phyloP scores from a whole-genome alignment of 2,113 vertebrate species.

The Prolemur simus region DNA sequence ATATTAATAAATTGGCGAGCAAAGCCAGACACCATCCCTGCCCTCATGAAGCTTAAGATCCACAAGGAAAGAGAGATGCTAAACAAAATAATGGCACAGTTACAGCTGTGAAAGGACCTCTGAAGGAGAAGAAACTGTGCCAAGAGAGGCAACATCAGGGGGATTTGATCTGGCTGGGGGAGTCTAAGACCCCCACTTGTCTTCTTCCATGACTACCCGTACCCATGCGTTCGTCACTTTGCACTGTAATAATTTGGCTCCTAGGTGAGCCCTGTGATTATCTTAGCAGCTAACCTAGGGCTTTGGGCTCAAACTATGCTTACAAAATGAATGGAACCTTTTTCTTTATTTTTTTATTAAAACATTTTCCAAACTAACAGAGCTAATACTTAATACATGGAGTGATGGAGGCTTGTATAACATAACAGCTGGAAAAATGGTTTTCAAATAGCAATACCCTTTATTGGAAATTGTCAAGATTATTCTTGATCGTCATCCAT shows the following conservation, averaged over 20 bases:
- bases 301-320: not conserved
- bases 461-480: not conserved
- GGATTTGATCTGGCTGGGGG: fast-evolving
- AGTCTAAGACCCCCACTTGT: not conserved
- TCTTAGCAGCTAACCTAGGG: not conserved
- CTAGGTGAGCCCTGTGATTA: not conserved
- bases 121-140: fast-evolving
- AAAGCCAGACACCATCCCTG: not conserved
- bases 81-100: fast-evolving
- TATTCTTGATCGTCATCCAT: too few relatives aligned
- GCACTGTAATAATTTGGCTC: not conserved
- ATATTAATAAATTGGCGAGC: not conserved
- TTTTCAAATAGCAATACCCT: not conserved
- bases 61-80: not conserved
- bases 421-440: not conserved
- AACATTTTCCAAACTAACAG: not conserved
- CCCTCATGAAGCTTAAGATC: not conserved
- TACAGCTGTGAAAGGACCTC: fast-evolving
- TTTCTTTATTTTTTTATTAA: not conserved
- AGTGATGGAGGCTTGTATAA: not conserved
- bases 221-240: fast-evolving
- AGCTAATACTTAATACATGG: not conserved
- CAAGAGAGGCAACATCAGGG: fast-evolving
- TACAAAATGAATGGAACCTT: not conserved
- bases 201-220: not conserved